Percentiles rank a stretch among this genome's conserved stretches.
Evolutionary conservation across 2,113 vertebrate species (phyloP).

Genomic region (Clarias batrachus): DNA sequence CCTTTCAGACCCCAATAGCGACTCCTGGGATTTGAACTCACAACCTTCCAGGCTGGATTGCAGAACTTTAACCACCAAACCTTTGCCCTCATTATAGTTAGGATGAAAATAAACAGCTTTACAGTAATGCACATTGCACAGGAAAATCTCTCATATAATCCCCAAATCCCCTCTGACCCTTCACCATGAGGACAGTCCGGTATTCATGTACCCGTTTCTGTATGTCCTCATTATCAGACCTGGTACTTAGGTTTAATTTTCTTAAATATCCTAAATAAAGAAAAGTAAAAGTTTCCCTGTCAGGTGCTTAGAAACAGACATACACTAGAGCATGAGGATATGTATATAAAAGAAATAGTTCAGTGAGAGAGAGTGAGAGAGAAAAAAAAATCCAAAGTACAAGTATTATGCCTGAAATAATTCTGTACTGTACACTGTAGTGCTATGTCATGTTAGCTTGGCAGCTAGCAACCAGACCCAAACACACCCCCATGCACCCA

Average conservation of each 20-base stretch:
- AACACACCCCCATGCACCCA: not conserved
- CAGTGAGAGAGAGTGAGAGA: not conserved
- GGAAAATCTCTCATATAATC: not conserved
- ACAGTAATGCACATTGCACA: not conserved
- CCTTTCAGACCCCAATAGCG: not conserved
- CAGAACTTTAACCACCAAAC: not conserved
- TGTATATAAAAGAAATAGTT: not conserved
- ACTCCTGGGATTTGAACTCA: not conserved
- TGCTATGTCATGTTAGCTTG: constrained; percentile 9
- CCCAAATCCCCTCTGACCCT: not conserved
- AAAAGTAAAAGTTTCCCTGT: too few relatives aligned
- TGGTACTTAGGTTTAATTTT: not conserved
- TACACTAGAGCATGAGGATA: too few relatives aligned
- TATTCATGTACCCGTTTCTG: not conserved
- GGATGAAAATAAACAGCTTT: not conserved
- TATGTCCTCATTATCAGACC: not conserved
- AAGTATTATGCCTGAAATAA: not conserved
- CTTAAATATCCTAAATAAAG: too few relatives aligned
- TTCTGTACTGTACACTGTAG: not conserved
- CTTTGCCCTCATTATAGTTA: not conserved
- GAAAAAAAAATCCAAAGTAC: too few relatives aligned
- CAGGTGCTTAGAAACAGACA: not conserved
- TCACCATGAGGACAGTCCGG: not conserved
- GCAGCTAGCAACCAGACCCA: not conserved
- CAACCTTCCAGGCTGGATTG: not conserved